Base-by-base conservation (phyloP, 2,113 vertebrate species). In the Ceyx melanurus region DNA sequence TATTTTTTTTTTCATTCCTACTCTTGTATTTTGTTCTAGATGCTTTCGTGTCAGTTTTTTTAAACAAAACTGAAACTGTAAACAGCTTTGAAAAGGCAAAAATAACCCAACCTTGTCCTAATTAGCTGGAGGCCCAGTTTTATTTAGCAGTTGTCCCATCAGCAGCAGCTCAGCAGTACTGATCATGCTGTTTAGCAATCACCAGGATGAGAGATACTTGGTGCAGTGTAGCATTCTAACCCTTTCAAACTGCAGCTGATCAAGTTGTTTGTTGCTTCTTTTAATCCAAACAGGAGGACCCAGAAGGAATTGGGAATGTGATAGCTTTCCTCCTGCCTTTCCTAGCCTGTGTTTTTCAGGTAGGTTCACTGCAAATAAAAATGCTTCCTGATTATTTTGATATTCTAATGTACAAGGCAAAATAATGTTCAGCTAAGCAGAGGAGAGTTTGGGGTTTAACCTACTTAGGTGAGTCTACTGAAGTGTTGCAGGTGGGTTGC, bases 261-360 rank as follows among this genome's bases (percentile, higher is more conserved):
- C 2, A 50, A 3, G 13, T 71, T 88, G 19, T 82, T 90, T 92
- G 56, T 94, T 65, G 10, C 92, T 88, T 93, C 65, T 78, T 76
- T 70, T 65, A 43, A 62, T 88, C 80, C 66, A 46, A 82, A 92
- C 92, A 99, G 99, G 98, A 99, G 60, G 98, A 99, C 91, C 98
- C 96, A 12, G 98, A 99, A 89, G 97, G 98, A 74, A 88, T 98
- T 72, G 98, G 98, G 94, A 99, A 98, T n/a, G 98, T 99, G 29
- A 82, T 98, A 72, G 98, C 99, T 37, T 99, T 99, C 97, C 95
- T 99, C 2, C 81, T 98, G 82, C 98, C 98, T 57, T 99, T 99
- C 86, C 74, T 98, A 81, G 98, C 98, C 97, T 99, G 98, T 94
- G 96, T 98, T 86, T 97, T 97, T 71, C 99, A 99, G 99, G 99